Evolutionary conservation across 2,797 vertebrate species (phyloP).

Genomic region (Periparus ater): DNA sequence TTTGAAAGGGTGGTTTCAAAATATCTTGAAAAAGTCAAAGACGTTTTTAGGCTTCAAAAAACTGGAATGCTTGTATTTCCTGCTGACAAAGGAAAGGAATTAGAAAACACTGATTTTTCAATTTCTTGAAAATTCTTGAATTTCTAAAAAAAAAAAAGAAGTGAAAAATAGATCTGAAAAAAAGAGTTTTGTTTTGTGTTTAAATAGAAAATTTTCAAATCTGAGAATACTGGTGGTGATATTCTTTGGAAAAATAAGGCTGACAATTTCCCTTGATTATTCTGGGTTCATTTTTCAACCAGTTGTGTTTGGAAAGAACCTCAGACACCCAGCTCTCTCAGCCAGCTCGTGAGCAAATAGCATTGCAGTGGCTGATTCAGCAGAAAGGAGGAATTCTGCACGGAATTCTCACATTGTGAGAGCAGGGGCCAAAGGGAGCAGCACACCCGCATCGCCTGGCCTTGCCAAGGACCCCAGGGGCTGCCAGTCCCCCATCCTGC

Average conservation of each 20-base stretch:
- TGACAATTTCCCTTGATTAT: neutral
- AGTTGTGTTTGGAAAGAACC: neutral
- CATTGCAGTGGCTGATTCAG: rapidly evolving
- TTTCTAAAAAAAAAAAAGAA: neutral
- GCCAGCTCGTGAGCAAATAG: neutral
- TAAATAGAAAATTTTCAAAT: neutral
- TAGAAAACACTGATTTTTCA: neutral
- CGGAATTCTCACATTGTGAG: neutral
- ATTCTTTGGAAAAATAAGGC: neutral
- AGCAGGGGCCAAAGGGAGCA: neutral
- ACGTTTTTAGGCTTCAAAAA: neutral
- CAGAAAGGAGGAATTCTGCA: neutral
- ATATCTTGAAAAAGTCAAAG: neutral
- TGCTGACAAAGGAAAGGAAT: neutral
- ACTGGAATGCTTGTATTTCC: rapidly evolving
- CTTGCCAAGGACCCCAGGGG: rapidly evolving
- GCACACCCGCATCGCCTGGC: rapidly evolving
- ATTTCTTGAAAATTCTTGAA: neutral
- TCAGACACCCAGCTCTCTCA: neutral
- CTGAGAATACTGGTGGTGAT: neutral
- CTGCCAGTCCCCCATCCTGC: neutral
- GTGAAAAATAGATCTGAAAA: neutral
- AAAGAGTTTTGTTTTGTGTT: neutral
- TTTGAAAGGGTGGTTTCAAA: neutral
- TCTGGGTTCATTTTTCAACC: neutral